These are phyloP conservation scores for Acanthosepion lycidas DNA, from an alignment of 2,888 invertebrate species.

Conservation along the genomic window DNA sequence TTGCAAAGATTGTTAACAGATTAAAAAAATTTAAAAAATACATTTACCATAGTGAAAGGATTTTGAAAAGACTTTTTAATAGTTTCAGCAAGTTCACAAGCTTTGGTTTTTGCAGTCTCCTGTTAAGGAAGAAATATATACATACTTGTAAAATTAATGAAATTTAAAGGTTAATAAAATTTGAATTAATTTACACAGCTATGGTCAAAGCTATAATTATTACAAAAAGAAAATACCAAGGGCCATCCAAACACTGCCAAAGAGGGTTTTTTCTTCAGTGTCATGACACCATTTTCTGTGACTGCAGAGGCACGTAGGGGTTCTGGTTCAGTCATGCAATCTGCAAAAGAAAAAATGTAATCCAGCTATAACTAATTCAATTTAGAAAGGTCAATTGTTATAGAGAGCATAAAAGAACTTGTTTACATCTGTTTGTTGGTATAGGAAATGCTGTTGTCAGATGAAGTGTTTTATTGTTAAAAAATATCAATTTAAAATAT, in stretches of 20 bases:
- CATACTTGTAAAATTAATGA: not conserved
- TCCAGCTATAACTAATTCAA: too few relatives aligned
- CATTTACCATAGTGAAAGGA: constrained; percentile 41
- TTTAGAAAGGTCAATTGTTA: too few relatives aligned
- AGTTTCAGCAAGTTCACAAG: constrained; percentile 55
- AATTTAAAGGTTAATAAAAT: not conserved
- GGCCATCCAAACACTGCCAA: constrained; percentile 52
- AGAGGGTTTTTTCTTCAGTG: constrained; percentile 50
- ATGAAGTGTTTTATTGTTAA: too few relatives aligned
- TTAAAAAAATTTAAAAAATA: not conserved
- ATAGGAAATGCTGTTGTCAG: too few relatives aligned
- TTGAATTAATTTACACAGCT: too few relatives aligned
- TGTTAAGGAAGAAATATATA: not conserved
- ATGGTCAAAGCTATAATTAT: too few relatives aligned
- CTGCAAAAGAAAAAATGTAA: not conserved
- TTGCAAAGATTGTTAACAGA: not conserved
- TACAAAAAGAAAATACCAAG: not conserved
- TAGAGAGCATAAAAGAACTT: too few relatives aligned
- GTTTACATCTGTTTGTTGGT: too few relatives aligned
- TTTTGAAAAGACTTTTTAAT: constrained; percentile 57
- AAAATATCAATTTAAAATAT: too few relatives aligned
- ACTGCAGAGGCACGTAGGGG: constrained; percentile 34
- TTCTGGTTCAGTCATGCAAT: constrained; percentile 44
- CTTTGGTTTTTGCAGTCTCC: constrained; percentile 48
- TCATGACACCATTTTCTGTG: constrained; percentile 12